phyloP scores from a whole-genome alignment of 2,888 invertebrate species.

The Ommatoiulus sabulosus region DNA sequence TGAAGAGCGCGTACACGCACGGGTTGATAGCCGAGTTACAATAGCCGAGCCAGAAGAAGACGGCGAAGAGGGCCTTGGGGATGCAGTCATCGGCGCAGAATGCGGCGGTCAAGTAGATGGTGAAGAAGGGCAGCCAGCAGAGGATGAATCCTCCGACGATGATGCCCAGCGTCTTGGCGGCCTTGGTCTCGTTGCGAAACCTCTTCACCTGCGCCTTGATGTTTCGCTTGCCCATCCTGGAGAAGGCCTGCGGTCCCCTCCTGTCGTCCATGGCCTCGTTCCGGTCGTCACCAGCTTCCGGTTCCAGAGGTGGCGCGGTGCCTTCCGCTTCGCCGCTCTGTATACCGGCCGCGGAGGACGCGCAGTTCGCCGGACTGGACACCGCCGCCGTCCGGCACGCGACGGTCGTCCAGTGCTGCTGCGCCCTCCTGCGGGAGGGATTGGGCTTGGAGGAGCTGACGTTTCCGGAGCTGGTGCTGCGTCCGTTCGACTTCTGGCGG shows the following conservation, averaged over 20 bases:
- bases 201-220: constrained; percentile 89
- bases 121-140: constrained; percentile 79
- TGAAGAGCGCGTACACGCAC: constrained; percentile 93
- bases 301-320: constrained; percentile 60
- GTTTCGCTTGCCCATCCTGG: constrained; percentile 86
- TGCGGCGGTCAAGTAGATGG: constrained; percentile 67
- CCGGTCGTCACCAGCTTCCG: constrained; percentile 49
- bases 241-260: constrained; percentile 67
- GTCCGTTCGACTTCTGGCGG: constrained; percentile 12
- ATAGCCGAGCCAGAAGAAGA: constrained; percentile 97
- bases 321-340: not conserved
- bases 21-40: constrained; percentile 97
- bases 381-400: not conserved
- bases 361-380: constrained; percentile 53
- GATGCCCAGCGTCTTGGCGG: constrained; percentile 76
- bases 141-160: constrained; percentile 76
- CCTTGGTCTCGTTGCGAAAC: constrained; percentile 74
- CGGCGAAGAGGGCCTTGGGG: constrained; percentile 85
- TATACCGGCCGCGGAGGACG: not conserved
- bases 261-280: constrained; percentile 57
- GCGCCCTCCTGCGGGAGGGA: constrained; percentile 48
- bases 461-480: not conserved
- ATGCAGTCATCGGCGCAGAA: constrained; percentile 73
- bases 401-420: constrained; percentile 15
- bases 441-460: not conserved